These are phyloP conservation scores for Halcyon malimbica DNA, from an alignment of 2,113 vertebrate species.

Conservation along the genomic window DNA sequence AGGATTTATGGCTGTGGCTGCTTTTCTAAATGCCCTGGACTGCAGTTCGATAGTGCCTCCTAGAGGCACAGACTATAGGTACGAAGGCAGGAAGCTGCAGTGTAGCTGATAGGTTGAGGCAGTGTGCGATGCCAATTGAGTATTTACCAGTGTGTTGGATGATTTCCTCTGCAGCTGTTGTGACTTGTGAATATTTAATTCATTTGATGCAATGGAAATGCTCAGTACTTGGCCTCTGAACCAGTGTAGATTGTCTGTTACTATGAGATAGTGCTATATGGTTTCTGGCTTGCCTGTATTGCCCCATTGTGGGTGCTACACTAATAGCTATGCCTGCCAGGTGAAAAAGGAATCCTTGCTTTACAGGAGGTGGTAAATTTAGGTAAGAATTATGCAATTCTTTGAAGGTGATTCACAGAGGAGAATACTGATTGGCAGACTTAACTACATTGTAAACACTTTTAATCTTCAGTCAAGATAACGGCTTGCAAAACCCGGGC, in stretches of 20 bases:
- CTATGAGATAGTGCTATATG: not conserved
- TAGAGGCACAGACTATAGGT: slow-evolving; percentile 3
- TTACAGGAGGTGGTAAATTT: not conserved
- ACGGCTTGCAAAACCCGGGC: not conserved
- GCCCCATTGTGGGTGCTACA: not conserved
- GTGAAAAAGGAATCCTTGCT: not conserved
- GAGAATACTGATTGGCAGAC: not conserved
- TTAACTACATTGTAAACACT: not conserved
- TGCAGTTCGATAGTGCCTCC: slow-evolving; percentile 61
- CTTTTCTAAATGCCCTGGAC: not conserved
- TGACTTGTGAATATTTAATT: slow-evolving; percentile 9
- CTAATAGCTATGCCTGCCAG: not conserved
- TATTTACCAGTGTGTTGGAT: slow-evolving; percentile 11
- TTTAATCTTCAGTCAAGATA: not conserved
- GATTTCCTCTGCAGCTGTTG: slow-evolving; percentile 11
- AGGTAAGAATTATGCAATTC: not conserved
- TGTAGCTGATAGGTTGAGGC: not conserved
- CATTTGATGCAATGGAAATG: not conserved
- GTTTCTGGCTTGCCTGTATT: slow-evolving; percentile 1
- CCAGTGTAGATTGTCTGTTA: not conserved
- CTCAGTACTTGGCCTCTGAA: slow-evolving; percentile 8
- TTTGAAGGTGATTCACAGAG: not conserved
- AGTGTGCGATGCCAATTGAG: not conserved
- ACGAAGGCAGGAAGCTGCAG: not conserved
- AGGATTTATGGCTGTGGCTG: slow-evolving; percentile 49